Evolutionary conservation across 1,140 invertebrate species (phyloP).

Genomic region (Pantala flavescens): DNA sequence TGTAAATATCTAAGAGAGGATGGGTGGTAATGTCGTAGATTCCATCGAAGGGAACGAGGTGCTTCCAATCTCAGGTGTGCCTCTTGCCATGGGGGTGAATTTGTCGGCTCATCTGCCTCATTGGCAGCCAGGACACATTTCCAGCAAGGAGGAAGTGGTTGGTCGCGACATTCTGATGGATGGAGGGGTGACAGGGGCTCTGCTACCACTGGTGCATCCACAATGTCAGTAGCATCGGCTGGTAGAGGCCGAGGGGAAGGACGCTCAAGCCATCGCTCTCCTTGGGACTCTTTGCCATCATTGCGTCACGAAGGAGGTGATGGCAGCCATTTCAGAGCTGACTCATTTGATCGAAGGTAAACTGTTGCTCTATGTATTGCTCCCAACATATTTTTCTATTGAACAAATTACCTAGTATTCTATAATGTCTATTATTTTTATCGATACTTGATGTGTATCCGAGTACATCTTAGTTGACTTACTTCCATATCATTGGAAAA

Average conservation of each 20-base stretch:
- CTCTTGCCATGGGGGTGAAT: slow-evolving; percentile 62
- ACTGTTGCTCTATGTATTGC: slow-evolving; percentile 10
- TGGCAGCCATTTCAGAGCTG: slow-evolving; percentile 67
- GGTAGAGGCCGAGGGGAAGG: slow-evolving; percentile 21
- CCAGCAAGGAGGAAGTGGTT: slow-evolving; percentile 49
- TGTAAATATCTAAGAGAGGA: background rate
- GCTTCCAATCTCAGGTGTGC: slow-evolving; percentile 53
- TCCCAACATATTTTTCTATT: too few species aligned
- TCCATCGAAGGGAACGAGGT: background rate
- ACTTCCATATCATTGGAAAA: too few species aligned
- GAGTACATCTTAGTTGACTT: too few species aligned
- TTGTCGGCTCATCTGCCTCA: slow-evolving; percentile 42
- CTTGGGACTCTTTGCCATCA: slow-evolving; percentile 75
- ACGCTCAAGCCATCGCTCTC: slow-evolving; percentile 48
- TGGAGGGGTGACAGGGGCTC: slow-evolving; percentile 69
- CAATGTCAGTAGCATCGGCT: background rate
- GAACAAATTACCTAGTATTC: too few species aligned
- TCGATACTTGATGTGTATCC: too few species aligned
- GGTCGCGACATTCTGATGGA: slow-evolving; percentile 77
- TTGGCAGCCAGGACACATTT: background rate
- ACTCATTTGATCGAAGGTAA: slow-evolving; percentile 74
- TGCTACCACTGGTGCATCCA: slow-evolving; percentile 27
- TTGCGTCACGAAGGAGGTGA: slow-evolving; percentile 51
- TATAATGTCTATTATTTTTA: too few species aligned
- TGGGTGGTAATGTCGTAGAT: background rate